Conservation (phyloP, 2,797 vertebrate species). For the Lutjanus argentimaculatus region DNA sequence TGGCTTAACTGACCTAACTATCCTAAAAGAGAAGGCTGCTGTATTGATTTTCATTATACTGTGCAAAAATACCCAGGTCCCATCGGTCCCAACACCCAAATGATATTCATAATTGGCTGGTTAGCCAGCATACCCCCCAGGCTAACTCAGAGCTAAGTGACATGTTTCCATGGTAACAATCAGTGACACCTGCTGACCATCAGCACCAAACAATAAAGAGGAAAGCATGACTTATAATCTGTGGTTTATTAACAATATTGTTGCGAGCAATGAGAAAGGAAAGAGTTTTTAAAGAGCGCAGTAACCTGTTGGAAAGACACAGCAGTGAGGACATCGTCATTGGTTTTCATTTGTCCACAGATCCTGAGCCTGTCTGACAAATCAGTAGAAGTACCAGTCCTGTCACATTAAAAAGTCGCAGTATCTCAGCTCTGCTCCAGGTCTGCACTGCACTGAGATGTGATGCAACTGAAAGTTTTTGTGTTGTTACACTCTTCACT, state of each 20-base stretch:
- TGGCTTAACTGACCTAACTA: too few species aligned
- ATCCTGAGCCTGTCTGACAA: not conserved
- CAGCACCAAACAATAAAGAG: not conserved
- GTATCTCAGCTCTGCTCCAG: not conserved
- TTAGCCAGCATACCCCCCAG: not conserved
- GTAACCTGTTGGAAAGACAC: not conserved
- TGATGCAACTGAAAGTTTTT: not conserved
- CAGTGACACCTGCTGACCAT: not conserved
- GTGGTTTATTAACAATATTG: not conserved
- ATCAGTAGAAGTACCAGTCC: not conserved
- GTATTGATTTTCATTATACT: too few species aligned
- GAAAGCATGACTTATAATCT: not conserved
- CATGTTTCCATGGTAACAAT: conserved; percentile 2
- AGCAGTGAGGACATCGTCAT: not conserved
- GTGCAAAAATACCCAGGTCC: not conserved
- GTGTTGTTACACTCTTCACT: not conserved
- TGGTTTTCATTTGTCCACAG: not conserved
- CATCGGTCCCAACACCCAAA: not conserved
- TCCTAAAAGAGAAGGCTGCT: too few species aligned
- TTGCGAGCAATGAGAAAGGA: not conserved
- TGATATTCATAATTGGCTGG: not conserved
- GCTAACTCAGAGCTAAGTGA: not conserved
- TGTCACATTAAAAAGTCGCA: not conserved
- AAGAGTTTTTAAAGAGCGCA: too few species aligned
- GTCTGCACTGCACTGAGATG: not conserved